Conservation (phyloP, 2,888 invertebrate genomes). For the Eubasilissa splendida region DNA sequence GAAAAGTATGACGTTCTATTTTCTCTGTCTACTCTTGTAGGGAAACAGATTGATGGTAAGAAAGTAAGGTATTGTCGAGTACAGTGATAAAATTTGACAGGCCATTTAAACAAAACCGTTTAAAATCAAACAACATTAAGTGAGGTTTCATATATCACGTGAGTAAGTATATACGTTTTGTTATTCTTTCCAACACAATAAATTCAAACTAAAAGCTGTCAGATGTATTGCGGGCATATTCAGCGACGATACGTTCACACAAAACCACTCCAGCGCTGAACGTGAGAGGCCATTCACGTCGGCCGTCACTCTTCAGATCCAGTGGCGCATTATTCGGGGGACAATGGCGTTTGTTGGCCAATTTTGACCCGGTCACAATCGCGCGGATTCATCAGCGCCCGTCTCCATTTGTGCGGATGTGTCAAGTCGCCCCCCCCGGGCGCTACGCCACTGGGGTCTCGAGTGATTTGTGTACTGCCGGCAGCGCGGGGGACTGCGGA, state of each 20-base stretch:
- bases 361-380: conserved; percentile 32
- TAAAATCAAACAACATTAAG: background rate
- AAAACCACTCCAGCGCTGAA: conserved; percentile 19
- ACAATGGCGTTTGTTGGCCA: conserved; percentile 33
- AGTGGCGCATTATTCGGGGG: conserved; percentile 24
- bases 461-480: conserved; percentile 52
- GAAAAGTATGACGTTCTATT: too few species aligned
- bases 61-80: too few species aligned
- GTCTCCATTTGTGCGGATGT: conserved; percentile 48
- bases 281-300: conserved; percentile 8
- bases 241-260: conserved; percentile 23
- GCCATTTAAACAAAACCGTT: too few species aligned
- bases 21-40: too few species aligned
- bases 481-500: conserved; percentile 23
- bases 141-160: conserved; percentile 1
- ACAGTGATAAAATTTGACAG: too few species aligned
- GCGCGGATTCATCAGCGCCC: conserved; percentile 28
- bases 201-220: conserved; percentile 31
- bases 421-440: conserved; percentile 44
- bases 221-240: conserved; percentile 6
- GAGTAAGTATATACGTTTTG: background rate
- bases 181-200: conserved; percentile 20
- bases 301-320: conserved; percentile 17
- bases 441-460: conserved; percentile 36
- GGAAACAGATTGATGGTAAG: too few species aligned